Conservation (phyloP, 2,797 vertebrate genomes). For the Vireo griseus region DNA sequence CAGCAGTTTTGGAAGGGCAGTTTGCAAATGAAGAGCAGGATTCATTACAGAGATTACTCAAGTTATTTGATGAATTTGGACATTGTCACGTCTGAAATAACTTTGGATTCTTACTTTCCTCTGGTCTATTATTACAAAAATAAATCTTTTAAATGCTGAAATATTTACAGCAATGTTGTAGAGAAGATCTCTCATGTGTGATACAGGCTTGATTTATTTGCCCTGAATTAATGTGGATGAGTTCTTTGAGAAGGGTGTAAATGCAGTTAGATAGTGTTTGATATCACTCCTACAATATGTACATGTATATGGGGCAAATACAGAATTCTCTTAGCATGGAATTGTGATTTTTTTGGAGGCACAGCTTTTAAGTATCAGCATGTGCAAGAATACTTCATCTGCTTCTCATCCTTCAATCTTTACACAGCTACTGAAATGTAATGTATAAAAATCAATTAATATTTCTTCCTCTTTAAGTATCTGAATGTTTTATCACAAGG, state of each 20-base stretch:
- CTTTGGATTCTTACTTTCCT: neutral
- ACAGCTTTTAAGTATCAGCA: neutral
- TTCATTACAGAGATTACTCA: neutral
- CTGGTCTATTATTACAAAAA: neutral
- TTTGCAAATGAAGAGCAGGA: neutral
- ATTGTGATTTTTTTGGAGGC: neutral
- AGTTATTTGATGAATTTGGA: neutral
- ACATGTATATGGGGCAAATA: neutral
- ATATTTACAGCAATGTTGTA: neutral
- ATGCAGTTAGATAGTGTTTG: neutral
- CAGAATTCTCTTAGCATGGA: neutral
- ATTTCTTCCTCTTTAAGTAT: neutral
- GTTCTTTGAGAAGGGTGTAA: neutral
- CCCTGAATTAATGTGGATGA: neutral
- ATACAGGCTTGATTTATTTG: neutral
- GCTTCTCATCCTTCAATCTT: neutral
- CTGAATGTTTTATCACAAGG: neutral
- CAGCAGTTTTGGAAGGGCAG: neutral
- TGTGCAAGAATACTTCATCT: neutral
- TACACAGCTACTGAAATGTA: neutral
- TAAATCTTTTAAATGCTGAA: neutral
- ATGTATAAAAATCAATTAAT: neutral
- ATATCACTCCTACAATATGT: neutral
- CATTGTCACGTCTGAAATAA: neutral
- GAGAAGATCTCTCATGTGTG: neutral